Evolutionary conservation across 2,888 invertebrate species (phyloP).

Genomic region (Rhagium mordax): DNA sequence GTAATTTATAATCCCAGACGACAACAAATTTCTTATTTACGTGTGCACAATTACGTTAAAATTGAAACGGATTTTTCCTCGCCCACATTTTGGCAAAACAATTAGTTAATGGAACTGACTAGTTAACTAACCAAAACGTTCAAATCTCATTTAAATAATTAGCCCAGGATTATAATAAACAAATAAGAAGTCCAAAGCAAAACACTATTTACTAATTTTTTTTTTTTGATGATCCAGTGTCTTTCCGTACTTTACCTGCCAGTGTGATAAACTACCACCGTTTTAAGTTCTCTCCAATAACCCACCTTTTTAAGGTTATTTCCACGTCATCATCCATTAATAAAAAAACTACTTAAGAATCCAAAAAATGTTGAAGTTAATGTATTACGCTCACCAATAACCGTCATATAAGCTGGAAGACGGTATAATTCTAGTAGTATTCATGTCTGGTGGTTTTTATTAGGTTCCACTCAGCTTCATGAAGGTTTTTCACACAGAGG

Average conservation of each 20-base stretch:
- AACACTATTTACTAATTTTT: conserved; percentile 1
- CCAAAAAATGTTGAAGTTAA: conserved; percentile 57
- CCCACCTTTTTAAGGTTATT: conserved; percentile 25
- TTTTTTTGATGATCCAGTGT: conserved; percentile 11
- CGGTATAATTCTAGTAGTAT: conserved; percentile 51
- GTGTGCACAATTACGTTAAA: too few species aligned
- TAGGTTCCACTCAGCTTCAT: conserved; percentile 61
- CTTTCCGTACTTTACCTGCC: conserved; percentile 28
- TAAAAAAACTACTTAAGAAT: conserved; percentile 43
- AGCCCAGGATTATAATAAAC: conserved; percentile 12
- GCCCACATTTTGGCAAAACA: too few species aligned
- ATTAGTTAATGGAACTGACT: too few species aligned
- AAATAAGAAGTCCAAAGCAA: conserved; percentile 10
- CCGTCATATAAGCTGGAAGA: conserved; percentile 45
- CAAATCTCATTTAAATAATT: too few species aligned
- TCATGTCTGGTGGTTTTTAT: conserved; percentile 58
- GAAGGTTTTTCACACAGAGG: conserved; percentile 58
- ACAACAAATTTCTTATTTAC: too few species aligned
- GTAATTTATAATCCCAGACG: neutral
- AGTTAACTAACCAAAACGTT: too few species aligned
- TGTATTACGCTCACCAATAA: conserved; percentile 53
- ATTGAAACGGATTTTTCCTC: too few species aligned
- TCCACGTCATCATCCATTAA: conserved; percentile 26
- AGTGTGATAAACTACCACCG: neutral
- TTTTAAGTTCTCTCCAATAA: conserved; percentile 9